phyloP scores from a whole-genome alignment of 2,888 invertebrate species.

The Micoletzkya japonica region DNA sequence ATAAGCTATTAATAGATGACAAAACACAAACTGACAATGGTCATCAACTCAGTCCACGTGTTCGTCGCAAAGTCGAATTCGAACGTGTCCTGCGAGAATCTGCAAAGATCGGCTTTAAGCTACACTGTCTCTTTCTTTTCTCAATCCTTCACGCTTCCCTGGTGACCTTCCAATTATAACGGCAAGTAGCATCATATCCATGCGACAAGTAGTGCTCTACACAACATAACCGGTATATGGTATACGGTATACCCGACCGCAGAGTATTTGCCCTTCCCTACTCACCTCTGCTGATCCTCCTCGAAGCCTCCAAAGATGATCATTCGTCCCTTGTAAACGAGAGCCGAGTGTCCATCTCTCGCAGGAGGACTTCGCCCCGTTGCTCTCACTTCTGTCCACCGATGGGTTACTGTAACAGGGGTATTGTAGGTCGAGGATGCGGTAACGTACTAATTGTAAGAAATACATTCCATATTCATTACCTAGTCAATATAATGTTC shows the following conservation, averaged over 20 bases:
- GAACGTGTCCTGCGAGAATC: slow-evolving; percentile 79
- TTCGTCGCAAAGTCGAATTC: slow-evolving; percentile 76
- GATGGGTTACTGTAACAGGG: slow-evolving; percentile 59
- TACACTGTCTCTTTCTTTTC: slow-evolving; percentile 15
- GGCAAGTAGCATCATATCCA: neutral
- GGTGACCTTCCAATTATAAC: neutral
- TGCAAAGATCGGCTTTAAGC: neutral
- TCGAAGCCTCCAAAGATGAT: slow-evolving; percentile 89
- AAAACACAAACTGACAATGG: slow-evolving; percentile 56
- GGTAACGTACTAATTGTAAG: too few relatives aligned
- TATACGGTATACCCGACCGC: neutral
- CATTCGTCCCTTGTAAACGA: slow-evolving; percentile 70
- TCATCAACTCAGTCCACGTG: slow-evolving; percentile 71
- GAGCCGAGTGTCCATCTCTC: slow-evolving; percentile 86
- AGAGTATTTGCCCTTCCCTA: neutral
- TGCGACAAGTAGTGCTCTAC: neutral
- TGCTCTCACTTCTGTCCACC: slow-evolving; percentile 65
- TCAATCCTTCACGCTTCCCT: neutral
- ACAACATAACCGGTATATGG: too few relatives aligned
- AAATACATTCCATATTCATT: too few relatives aligned
- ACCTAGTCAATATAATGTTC: too few relatives aligned
- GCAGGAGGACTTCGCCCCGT: slow-evolving; percentile 78
- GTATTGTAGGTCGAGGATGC: too few relatives aligned
- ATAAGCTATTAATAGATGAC: too few relatives aligned
- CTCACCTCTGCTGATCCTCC: slow-evolving; percentile 76